Evolutionary conservation across 1,140 invertebrate genomes (phyloP).

Genomic region (Tetramorium simillimum): DNA sequence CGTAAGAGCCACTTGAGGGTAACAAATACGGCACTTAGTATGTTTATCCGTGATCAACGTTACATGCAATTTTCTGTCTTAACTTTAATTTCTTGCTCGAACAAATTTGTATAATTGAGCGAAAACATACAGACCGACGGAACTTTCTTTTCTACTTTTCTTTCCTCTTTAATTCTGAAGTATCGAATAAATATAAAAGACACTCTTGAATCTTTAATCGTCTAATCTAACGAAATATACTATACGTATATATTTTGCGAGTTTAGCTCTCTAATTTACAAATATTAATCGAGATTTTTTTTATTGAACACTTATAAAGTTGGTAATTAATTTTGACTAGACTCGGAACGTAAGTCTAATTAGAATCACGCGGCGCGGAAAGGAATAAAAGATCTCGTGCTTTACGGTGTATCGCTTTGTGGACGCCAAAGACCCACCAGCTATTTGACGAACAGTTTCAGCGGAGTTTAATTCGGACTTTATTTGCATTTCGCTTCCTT

Average conservation of each 20-base stretch:
- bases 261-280: not conserved
- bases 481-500: slow-evolving; percentile 47
- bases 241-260: not conserved
- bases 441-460: slow-evolving; percentile 40
- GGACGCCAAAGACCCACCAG: not conserved
- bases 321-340: not conserved
- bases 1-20: slow-evolving; percentile 4
- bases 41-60: not conserved
- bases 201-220: not conserved
- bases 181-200: not conserved
- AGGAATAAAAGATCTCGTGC: not conserved
- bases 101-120: not conserved
- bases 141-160: not conserved
- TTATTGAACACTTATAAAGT: too few relatives aligned
- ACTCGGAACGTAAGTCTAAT: not conserved
- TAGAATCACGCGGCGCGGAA: not conserved
- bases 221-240: not conserved
- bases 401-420: slow-evolving; percentile 7
- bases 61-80: slow-evolving; percentile 5
- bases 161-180: not conserved
- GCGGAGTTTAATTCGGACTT: slow-evolving; percentile 39
- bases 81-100: not conserved
- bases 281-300: not conserved
- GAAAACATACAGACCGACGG: not conserved
- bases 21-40: not conserved